Conservation (phyloP, 2,113 vertebrate species). For the Hemibates koningsi region DNA sequence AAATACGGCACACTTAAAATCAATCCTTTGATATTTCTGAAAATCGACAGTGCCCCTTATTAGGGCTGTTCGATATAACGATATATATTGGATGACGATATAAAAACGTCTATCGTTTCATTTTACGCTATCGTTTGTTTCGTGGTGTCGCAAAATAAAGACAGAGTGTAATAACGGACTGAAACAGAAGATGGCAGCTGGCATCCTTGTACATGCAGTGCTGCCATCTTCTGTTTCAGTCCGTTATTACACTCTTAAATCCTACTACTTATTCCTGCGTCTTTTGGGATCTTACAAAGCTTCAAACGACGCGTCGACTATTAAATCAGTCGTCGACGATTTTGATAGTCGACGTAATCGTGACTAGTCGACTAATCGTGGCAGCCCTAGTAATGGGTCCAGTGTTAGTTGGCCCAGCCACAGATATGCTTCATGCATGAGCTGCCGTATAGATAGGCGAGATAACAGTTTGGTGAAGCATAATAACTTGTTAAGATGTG, state of each 20-base stretch:
- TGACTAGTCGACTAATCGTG: too few relatives aligned
- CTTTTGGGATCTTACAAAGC: too few relatives aligned
- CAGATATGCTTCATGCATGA: background rate
- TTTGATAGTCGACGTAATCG: too few relatives aligned
- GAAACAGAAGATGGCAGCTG: too few relatives aligned
- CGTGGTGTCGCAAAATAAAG: background rate
- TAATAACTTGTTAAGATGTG: background rate
- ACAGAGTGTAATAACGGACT: too few relatives aligned
- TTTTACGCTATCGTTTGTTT: background rate
- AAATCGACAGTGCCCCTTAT: fast-evolving
- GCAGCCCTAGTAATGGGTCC: background rate
- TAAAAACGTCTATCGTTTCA: fast-evolving
- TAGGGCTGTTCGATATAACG: fast-evolving
- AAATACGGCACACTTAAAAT: background rate
- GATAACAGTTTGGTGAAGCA: background rate
- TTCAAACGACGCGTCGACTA: too few relatives aligned
- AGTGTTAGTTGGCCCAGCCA: background rate
- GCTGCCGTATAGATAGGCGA: background rate
- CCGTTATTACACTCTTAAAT: too few relatives aligned
- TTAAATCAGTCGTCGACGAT: too few relatives aligned
- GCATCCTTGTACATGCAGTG: too few relatives aligned
- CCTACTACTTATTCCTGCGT: too few relatives aligned
- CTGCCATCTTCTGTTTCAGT: too few relatives aligned
- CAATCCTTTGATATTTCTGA: background rate
- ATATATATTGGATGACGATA: background rate